Base-by-base conservation (phyloP, 2,113 vertebrate species). In the Nettapus auritus region DNA sequence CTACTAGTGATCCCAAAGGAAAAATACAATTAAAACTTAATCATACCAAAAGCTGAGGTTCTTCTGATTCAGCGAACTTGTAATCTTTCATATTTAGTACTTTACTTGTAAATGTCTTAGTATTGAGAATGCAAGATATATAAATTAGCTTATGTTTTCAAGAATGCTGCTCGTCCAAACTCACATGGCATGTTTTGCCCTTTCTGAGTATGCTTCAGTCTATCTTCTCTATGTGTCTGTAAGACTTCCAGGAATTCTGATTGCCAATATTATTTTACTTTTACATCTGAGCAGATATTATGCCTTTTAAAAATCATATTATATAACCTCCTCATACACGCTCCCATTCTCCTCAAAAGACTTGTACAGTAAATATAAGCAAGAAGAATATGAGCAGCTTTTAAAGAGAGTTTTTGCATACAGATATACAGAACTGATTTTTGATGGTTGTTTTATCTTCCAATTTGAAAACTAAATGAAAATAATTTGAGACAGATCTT, bases 1-100 rank as follows among this genome's bases (percentile, higher is more conserved):
- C 96, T 98, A 60, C 95, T 98, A 98, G 97, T 94, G 96, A 97
- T 98, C 98, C 98, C 98, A 21, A 96, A 98, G 98, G 98, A 98
- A 96, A 98, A 97, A 98, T 98, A 97, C 98, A 98, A 98, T 98
- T 98, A 98, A 98, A 98, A 98, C 97, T 97, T 98, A 98, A 98
- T 98, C 98, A 98, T 98, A 98, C 95, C 97, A 97, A 98, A 98
- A 98, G 95, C 96, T 90, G 92, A 93, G 94, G 96, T 98, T 98
- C 97, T 98, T 98, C 97, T 98, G 96, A 98, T 98, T 98, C 98
- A 98, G 97, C 86, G 59, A 97, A 98, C 97, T 97, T 97, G 88
- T 95, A 98, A 97, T 98, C 95, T 97, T 94, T 97, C 97, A 94
- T 95, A 97, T 97, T 98, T 98, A 97, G 97, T 95, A 95, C 95